phyloP scores from a whole-genome alignment of 2,797 vertebrate species.

The Kryptolebias ocellatus region DNA sequence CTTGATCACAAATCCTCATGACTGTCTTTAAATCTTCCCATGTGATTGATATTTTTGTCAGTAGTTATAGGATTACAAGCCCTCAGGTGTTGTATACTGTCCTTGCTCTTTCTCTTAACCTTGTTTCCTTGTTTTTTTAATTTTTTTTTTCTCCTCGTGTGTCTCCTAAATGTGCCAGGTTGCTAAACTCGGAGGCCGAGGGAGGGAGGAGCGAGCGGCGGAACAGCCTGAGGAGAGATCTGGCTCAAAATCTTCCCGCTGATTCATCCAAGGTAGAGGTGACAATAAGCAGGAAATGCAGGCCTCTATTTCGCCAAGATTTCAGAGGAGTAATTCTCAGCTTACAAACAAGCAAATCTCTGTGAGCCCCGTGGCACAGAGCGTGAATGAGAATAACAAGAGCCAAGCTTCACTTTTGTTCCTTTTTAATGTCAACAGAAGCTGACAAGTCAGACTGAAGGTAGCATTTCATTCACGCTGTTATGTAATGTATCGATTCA shows the following conservation, averaged over 20 bases:
- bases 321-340: neutral
- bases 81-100: conserved; percentile 9
- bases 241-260: conserved; percentile 46
- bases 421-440: neutral
- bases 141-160: neutral
- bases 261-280: conserved; percentile 72
- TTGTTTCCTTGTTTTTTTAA: neutral
- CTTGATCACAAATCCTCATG: neutral
- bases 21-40: conserved; percentile 19
- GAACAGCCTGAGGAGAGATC: conserved; percentile 75
- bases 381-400: neutral
- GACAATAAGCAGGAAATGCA: conserved; percentile 40
- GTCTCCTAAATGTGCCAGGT: conserved; percentile 58
- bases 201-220: conserved; percentile 61
- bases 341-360: conserved; percentile 6
- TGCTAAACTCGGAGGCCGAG: conserved; percentile 62
- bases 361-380: neutral
- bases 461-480: conserved; percentile 11
- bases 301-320: neutral
- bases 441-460: conserved; percentile 26
- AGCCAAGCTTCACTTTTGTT: neutral
- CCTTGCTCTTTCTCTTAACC: neutral
- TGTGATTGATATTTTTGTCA: neutral
- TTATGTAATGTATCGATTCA: conserved; percentile 28
- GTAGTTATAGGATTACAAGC: neutral